Conservation (phyloP, 2,888 invertebrate genomes). For the Cheilosia impressa region DNA sequence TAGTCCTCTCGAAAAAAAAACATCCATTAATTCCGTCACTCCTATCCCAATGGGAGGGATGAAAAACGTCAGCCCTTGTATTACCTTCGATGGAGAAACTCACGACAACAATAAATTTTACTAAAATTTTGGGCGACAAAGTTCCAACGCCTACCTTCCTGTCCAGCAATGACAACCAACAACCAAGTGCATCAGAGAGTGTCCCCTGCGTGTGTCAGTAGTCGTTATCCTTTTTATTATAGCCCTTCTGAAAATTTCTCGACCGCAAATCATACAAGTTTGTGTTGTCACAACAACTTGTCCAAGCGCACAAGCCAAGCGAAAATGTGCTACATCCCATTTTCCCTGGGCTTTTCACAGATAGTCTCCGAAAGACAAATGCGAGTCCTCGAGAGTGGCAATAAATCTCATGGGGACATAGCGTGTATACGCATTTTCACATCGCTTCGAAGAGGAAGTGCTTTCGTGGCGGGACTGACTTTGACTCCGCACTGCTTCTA, state of each 20-base stretch:
- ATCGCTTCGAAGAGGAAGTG: conserved; percentile 51
- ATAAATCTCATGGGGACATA: conserved; percentile 64
- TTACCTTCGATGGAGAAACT: conserved; percentile 38
- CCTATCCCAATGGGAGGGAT: conserved; percentile 25
- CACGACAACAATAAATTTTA: conserved; percentile 39
- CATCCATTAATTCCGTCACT: conserved; percentile 52
- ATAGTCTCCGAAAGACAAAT: conserved; percentile 67
- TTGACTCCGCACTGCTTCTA: conserved; percentile 27
- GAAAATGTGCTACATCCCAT: conserved; percentile 72
- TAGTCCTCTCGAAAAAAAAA: conserved; percentile 24
- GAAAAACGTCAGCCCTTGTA: conserved; percentile 2
- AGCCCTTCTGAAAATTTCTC: conserved; percentile 28
- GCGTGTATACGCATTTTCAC: conserved; percentile 60
- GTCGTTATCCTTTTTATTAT: conserved; percentile 29
- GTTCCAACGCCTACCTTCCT: conserved; percentile 28
- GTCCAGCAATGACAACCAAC: background rate
- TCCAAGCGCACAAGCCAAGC: conserved; percentile 49
- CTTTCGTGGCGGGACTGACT: conserved; percentile 49
- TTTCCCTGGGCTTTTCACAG: conserved; percentile 41
- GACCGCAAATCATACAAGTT: conserved; percentile 68
- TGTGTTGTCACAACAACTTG: conserved; percentile 71
- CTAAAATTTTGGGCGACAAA: conserved; percentile 38
- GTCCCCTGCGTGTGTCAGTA: conserved; percentile 14
- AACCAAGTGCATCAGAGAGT: conserved; percentile 31
- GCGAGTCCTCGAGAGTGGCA: conserved; percentile 63